Conservation (phyloP, 2,888 invertebrate species). For the Hesperia comma region DNA sequence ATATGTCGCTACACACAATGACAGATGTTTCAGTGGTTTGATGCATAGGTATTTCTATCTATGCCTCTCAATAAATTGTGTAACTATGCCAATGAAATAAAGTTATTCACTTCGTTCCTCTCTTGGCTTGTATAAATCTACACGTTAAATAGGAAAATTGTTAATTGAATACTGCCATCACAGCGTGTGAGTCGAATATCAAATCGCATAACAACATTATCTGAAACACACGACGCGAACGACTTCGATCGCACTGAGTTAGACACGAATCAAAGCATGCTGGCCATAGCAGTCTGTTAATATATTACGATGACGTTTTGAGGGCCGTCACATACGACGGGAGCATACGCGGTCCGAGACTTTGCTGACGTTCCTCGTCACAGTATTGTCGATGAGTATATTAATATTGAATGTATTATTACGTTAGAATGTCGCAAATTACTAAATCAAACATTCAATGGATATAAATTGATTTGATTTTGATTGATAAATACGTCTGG, state of each 20-base stretch:
- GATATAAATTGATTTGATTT: too few species aligned
- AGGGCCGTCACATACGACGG: conserved; percentile 52
- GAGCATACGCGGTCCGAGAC: conserved; percentile 41
- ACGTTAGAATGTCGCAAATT: conserved; percentile 1
- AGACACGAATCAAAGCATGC: conserved; percentile 77
- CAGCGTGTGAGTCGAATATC: neutral
- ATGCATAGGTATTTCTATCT: neutral
- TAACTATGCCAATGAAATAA: neutral
- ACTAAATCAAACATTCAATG: neutral
- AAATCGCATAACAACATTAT: conserved; percentile 40
- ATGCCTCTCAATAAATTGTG: neutral
- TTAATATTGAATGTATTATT: conserved; percentile 5
- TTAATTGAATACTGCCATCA: neutral
- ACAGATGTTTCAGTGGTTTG: conserved; percentile 2
- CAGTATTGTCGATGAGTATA: conserved; percentile 6
- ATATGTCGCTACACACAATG: conserved; percentile 39
- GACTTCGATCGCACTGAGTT: conserved; percentile 56
- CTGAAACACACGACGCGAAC: conserved; percentile 37
- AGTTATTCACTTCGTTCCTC: neutral
- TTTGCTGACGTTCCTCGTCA: conserved; percentile 21
- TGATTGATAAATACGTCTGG: neutral
- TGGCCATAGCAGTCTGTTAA: conserved; percentile 74
- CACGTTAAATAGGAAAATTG: neutral
- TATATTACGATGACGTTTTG: conserved; percentile 49
- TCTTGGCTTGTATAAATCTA: neutral